These are phyloP conservation scores for Aelia acuminata DNA, from an alignment of 2,888 invertebrate species.

Conservation along the genomic window DNA sequence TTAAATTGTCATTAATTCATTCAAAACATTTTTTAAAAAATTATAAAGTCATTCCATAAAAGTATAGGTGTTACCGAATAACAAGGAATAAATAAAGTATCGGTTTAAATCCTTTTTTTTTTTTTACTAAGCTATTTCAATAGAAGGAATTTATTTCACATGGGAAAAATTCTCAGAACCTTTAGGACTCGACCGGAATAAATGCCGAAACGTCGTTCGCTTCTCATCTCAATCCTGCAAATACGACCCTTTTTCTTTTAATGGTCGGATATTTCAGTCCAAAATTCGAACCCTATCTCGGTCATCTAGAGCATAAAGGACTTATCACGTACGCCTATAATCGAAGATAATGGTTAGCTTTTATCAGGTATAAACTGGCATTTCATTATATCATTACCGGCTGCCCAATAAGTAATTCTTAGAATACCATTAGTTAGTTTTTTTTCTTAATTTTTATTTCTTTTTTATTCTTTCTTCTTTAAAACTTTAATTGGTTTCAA, in stretches of 20 bases:
- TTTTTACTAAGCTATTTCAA: neutral
- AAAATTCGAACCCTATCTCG: neutral
- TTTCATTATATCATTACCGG: conserved; percentile 27
- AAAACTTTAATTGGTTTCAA: conserved; percentile 35
- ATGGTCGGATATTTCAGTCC: neutral
- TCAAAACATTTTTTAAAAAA: too few species aligned
- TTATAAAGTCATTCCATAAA: too few species aligned
- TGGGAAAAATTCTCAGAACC: neutral
- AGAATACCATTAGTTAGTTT: neutral
- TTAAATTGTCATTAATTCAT: too few species aligned
- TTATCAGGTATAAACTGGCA: neutral
- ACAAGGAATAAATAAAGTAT: too few species aligned
- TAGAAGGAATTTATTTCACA: neutral
- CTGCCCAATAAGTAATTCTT: conserved; percentile 25
- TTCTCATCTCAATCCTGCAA: neutral
- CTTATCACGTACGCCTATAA: conserved; percentile 38
- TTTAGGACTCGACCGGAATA: neutral
- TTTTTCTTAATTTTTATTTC: neutral
- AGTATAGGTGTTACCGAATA: too few species aligned
- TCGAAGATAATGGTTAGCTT: conserved; percentile 9
- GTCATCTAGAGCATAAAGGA: conserved; percentile 13
- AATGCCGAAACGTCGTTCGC: neutral
- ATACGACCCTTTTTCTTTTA: neutral
- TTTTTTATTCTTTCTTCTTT: neutral
- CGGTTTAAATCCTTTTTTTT: too few species aligned